Conservation (phyloP, 2,113 vertebrate genomes). For the Pomatostomus ruficeps region DNA sequence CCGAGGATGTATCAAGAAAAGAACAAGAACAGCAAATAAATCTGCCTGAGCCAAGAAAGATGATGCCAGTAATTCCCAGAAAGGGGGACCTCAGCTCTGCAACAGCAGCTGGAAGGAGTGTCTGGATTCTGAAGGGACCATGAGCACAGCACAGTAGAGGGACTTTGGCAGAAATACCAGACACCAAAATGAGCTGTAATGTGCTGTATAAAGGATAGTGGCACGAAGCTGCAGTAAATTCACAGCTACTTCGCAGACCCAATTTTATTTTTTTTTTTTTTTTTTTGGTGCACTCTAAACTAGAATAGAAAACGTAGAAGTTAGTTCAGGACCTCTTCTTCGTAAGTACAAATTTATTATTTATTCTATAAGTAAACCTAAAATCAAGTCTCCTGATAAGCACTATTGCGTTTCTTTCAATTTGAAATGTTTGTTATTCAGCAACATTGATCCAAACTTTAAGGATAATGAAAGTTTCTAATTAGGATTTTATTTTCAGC, state of each 20-base stretch:
- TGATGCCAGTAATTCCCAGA: neutral
- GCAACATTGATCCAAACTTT: neutral
- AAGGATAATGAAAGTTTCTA: neutral
- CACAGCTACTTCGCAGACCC: neutral
- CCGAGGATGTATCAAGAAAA: neutral
- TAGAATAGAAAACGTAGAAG: neutral
- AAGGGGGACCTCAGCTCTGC: neutral
- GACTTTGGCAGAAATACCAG: neutral
- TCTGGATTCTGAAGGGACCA: neutral
- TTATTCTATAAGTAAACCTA: neutral
- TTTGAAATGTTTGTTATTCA: neutral
- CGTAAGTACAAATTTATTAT: neutral
- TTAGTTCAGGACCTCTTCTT: neutral
- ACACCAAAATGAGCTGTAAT: neutral
- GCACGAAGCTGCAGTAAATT: neutral
- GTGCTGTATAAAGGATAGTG: neutral
- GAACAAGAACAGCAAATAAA: neutral
- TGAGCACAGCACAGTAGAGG: neutral
- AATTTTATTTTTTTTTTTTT: neutral
- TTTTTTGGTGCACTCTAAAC: neutral
- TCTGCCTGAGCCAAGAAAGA: neutral
- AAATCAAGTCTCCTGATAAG: neutral
- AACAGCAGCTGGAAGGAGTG: neutral
- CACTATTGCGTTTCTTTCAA: neutral
- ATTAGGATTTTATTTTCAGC: neutral